A percentile compares a stretch with the other conserved stretches of the same genome.
Conservation (phyloP, 2,888 invertebrate species). For the Dicranocentrus wangi region DNA sequence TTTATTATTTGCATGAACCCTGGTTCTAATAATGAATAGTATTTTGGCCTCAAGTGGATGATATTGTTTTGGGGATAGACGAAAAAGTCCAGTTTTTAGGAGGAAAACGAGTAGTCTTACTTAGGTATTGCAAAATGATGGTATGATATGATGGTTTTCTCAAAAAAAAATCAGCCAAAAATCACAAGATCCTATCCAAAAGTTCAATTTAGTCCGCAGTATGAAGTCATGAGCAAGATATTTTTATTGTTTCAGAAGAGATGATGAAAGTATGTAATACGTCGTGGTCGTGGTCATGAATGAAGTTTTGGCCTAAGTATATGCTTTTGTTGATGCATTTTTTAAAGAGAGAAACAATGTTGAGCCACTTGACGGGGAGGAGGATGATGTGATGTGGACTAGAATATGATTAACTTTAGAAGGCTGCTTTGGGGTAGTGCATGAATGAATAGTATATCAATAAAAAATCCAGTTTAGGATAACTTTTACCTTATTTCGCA, state of each 20-base stretch:
- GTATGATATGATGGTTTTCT: too few species aligned
- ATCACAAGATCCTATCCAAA: conserved; percentile 13
- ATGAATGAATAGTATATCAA: too few species aligned
- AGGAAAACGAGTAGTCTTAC: not conserved
- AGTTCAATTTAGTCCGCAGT: not conserved
- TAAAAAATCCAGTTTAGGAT: too few species aligned
- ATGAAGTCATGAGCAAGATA: conserved; percentile 35
- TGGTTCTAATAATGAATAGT: not conserved
- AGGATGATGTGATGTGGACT: too few species aligned
- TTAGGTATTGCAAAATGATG: too few species aligned
- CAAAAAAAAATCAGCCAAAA: too few species aligned
- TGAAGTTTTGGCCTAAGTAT: conserved; percentile 7
- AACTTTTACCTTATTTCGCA: too few species aligned
- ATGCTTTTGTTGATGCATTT: too few species aligned
- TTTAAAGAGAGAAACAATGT: too few species aligned
- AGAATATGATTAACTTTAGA: too few species aligned
- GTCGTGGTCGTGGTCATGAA: conserved; percentile 16
- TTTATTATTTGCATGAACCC: conserved; percentile 3
- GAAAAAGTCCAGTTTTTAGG: not conserved
- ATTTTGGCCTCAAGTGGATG: not conserved
- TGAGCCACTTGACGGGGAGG: too few species aligned
- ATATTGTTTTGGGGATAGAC: not conserved
- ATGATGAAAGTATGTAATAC: not conserved
- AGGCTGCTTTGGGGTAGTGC: too few species aligned
- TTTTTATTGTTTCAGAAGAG: not conserved